These are phyloP conservation scores for Mythimna albipuncta DNA, from an alignment of 2,888 invertebrate genomes.

Conservation along the genomic window DNA sequence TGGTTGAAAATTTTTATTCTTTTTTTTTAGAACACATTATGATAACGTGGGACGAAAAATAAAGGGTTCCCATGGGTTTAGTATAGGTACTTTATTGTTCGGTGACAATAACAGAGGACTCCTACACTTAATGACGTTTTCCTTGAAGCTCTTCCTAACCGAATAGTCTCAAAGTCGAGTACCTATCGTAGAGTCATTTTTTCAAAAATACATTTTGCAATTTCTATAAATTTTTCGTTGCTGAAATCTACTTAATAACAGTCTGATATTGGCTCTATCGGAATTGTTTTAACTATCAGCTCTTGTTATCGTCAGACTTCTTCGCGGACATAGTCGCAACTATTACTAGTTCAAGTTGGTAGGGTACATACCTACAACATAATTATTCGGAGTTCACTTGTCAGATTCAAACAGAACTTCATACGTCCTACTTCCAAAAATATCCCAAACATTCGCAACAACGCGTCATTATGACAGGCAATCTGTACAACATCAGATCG, in stretches of 20 bases:
- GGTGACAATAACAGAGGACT: background rate
- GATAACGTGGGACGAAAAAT: background rate
- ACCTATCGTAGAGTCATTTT: too few species aligned
- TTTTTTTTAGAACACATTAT: background rate
- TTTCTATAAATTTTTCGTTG: background rate
- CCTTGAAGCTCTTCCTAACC: background rate
- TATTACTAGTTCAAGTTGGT: background rate
- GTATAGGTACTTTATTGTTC: background rate
- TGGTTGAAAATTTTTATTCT: background rate
- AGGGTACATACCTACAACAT: slow-evolving; percentile 1
- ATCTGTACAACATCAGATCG: slow-evolving; percentile 71
- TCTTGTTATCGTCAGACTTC: slow-evolving; percentile 5
- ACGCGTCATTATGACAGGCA: slow-evolving; percentile 67
- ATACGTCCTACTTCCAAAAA: slow-evolving; percentile 74
- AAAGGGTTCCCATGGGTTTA: background rate
- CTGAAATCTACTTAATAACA: background rate
- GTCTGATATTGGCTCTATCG: background rate
- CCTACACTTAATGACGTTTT: background rate
- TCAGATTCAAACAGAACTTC: slow-evolving; percentile 70
- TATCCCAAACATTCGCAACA: slow-evolving; percentile 65
- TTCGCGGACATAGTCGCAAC: background rate
- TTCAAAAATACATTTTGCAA: background rate
- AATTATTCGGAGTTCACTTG: slow-evolving; percentile 39
- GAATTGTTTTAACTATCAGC: background rate
- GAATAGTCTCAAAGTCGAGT: background rate